Conservation (phyloP, 2,888 invertebrate genomes). For the Drosophila multiciliata region DNA sequence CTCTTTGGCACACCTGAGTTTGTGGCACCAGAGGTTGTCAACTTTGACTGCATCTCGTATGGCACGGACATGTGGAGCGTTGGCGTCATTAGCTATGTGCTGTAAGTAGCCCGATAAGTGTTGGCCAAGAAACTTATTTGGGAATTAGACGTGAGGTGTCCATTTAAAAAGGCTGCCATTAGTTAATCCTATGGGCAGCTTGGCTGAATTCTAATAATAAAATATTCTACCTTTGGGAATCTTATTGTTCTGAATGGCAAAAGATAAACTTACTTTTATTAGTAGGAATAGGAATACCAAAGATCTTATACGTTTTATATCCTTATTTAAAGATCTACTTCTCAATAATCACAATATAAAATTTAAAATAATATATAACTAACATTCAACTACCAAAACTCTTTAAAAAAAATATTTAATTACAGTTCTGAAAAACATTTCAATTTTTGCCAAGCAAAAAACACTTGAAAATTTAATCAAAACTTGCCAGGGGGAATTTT, state of each 20-base stretch:
- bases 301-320: neutral
- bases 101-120: conserved; percentile 90
- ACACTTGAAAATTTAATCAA: conserved; percentile 54
- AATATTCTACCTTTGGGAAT: neutral
- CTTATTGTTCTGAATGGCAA: neutral
- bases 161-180: neutral
- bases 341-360: neutral
- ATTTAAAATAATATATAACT: neutral
- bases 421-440: neutral
- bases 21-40: conserved; percentile 99
- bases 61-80: conserved; percentile 99
- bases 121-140: neutral
- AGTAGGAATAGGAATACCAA: neutral
- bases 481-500: neutral
- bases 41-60: conserved; percentile 98
- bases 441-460: neutral
- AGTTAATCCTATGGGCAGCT: neutral
- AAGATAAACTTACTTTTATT: no score
- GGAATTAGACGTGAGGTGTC: neutral
- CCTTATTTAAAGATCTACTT: neutral
- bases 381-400: neutral
- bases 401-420: neutral
- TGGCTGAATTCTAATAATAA: no score
- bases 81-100: conserved; percentile 98
- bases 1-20: conserved; percentile 99